Evolutionary conservation across 2,797 vertebrate species (phyloP).

Genomic region (Iguana delicatissima): DNA sequence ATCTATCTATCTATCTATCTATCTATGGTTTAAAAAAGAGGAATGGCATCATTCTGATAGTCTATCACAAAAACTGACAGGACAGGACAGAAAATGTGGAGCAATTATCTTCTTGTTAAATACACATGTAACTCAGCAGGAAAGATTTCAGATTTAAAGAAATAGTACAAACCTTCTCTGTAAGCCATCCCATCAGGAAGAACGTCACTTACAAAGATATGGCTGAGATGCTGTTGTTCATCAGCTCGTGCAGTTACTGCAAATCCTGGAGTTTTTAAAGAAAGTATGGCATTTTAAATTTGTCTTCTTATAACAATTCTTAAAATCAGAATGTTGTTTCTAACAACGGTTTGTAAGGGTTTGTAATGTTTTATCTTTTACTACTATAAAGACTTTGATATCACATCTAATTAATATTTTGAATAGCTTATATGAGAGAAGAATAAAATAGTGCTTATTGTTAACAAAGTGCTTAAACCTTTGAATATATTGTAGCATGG

Average conservation of each 20-base stretch:
- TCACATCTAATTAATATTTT: background rate
- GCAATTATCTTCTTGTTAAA: background rate
- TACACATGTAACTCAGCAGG: background rate
- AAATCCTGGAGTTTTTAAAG: constrained; percentile 82
- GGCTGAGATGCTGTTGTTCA: constrained; percentile 82
- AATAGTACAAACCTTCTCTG: constrained; percentile 83
- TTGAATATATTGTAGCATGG: background rate
- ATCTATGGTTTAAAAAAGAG: too few relatives aligned
- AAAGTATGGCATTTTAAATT: background rate
- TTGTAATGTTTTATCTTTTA: background rate
- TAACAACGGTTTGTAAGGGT: background rate
- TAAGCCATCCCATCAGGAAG: constrained; percentile 88
- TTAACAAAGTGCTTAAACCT: background rate
- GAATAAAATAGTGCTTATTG: background rate
- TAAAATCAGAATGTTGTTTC: background rate
- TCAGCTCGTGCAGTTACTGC: constrained; percentile 91
- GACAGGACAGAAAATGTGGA: background rate
- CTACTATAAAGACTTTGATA: background rate
- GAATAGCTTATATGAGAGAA: background rate
- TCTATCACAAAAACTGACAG: background rate
- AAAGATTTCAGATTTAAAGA: constrained; percentile 29
- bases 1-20: too few relatives aligned
- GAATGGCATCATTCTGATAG: background rate
- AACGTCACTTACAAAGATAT: constrained; percentile 91
- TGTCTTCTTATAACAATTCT: background rate